These are phyloP conservation scores for Coleophora deauratella DNA, from an alignment of 2,888 invertebrate species.

Conservation along the genomic window DNA sequence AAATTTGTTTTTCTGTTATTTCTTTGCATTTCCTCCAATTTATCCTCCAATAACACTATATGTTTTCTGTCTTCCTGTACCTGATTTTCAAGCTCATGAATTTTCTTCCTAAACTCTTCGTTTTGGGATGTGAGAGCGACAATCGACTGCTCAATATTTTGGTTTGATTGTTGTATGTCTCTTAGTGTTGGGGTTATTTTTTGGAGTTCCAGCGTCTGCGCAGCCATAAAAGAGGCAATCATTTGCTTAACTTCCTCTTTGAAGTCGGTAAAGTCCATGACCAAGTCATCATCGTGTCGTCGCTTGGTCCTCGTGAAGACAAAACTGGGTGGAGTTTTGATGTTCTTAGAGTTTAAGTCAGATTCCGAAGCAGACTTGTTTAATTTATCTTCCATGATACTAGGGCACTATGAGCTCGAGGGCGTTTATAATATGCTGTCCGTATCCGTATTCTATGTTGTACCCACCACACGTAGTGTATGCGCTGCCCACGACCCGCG, in stretches of 20 bases:
- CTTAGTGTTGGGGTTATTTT: too few relatives aligned
- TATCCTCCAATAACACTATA: not conserved
- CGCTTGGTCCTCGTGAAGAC: not conserved
- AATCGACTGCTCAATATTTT: not conserved
- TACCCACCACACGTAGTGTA: too few relatives aligned
- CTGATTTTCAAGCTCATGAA: not conserved
- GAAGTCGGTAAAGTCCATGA: not conserved
- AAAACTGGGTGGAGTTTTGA: not conserved
- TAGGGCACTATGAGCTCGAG: too few relatives aligned
- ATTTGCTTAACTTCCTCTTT: not conserved
- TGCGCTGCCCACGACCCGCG: too few relatives aligned
- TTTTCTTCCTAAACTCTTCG: conserved; percentile 1
- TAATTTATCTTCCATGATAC: too few relatives aligned
- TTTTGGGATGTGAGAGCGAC: not conserved
- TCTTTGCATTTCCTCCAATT: not conserved
- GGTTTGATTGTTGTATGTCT: not conserved
- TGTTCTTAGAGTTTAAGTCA: too few relatives aligned
- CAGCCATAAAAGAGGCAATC: not conserved
- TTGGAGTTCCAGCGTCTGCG: not conserved
- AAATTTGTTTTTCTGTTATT: not conserved
- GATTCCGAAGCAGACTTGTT: too few relatives aligned
- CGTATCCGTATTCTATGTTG: too few relatives aligned
- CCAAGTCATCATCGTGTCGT: not conserved
- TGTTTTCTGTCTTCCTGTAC: not conserved
- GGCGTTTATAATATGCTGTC: too few relatives aligned